phyloP scores from a whole-genome alignment of 2,113 vertebrate genomes.

The Lepus timidus region DNA sequence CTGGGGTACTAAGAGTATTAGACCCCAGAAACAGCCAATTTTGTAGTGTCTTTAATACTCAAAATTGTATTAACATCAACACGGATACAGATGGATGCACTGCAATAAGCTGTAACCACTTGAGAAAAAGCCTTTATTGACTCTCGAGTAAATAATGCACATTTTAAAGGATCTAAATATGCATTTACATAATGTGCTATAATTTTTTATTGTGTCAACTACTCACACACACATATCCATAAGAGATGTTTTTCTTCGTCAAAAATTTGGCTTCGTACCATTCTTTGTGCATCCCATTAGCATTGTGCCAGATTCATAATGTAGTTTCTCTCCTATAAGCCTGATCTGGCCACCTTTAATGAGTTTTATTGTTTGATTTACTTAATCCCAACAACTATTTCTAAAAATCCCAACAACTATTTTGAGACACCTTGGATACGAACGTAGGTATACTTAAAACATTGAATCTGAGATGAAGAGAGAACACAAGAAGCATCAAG shows the following conservation, averaged over 20 bases:
- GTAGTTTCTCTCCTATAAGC: neutral
- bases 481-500: neutral
- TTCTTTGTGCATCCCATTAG: conserved; percentile 23
- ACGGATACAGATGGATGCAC: conserved; percentile 78
- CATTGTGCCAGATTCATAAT: neutral
- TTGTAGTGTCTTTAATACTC: conserved; percentile 71
- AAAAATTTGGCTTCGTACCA: conserved; percentile 50
- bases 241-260: conserved; percentile 68
- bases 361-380: conserved; percentile 30
- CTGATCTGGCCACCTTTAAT: neutral
- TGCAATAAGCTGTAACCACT: conserved; percentile 76
- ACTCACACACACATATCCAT: conserved; percentile 56
- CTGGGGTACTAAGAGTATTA: conserved; percentile 49
- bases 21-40: conserved; percentile 71
- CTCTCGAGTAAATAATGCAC: conserved; percentile 84
- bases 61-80: conserved; percentile 76
- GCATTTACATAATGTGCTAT: conserved; percentile 81
- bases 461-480: neutral
- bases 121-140: conserved; percentile 82
- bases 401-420: conserved; percentile 32
- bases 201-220: conserved; percentile 81
- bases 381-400: neutral
- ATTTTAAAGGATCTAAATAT: conserved; percentile 83
- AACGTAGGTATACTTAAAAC: neutral
- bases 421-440: neutral